phyloP scores from a whole-genome alignment of 1,140 invertebrate genomes.

The Dryas iulia region DNA sequence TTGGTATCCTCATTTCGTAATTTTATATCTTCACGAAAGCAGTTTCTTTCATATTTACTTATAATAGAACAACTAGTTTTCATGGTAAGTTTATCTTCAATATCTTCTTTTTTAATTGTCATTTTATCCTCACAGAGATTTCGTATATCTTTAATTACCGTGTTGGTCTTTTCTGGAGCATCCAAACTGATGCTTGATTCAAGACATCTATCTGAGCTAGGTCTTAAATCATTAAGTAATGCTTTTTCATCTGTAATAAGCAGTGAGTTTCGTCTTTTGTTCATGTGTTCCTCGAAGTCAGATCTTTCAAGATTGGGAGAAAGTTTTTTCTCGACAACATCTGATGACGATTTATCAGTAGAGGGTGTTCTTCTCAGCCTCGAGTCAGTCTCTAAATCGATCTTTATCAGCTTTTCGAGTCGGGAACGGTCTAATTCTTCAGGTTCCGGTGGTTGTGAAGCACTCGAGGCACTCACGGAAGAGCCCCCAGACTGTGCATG shows the following conservation, averaged over 20 bases:
- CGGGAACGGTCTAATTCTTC: constrained; percentile 70
- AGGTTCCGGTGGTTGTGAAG: constrained; percentile 61
- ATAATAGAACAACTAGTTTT: constrained; percentile 26
- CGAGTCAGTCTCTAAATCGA: constrained; percentile 51
- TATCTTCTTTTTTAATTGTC: constrained; percentile 26
- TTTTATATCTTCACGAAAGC: constrained; percentile 28
- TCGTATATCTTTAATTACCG: constrained; percentile 23
- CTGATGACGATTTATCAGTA: constrained; percentile 40
- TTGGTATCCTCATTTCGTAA: constrained; percentile 13
- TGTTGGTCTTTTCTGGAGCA: neutral
- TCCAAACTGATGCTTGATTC: neutral
- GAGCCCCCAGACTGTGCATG: constrained; percentile 68
- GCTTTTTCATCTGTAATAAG: neutral
- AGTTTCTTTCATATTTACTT: constrained; percentile 27
- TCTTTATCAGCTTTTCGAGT: constrained; percentile 44
- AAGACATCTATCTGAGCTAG: neutral
- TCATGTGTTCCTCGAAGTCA: constrained; percentile 24
- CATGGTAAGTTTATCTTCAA: constrained; percentile 15
- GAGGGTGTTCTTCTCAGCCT: constrained; percentile 56
- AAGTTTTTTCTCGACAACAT: constrained; percentile 31
- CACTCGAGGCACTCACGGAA: constrained; percentile 59
- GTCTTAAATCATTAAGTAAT: neutral
- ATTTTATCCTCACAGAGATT: constrained; percentile 22
- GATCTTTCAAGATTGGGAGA: constrained; percentile 21
- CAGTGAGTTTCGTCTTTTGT: constrained; percentile 26